These are phyloP conservation scores for Egretta garzetta DNA, from an alignment of 2,113 vertebrate species.

Conservation along the genomic window DNA sequence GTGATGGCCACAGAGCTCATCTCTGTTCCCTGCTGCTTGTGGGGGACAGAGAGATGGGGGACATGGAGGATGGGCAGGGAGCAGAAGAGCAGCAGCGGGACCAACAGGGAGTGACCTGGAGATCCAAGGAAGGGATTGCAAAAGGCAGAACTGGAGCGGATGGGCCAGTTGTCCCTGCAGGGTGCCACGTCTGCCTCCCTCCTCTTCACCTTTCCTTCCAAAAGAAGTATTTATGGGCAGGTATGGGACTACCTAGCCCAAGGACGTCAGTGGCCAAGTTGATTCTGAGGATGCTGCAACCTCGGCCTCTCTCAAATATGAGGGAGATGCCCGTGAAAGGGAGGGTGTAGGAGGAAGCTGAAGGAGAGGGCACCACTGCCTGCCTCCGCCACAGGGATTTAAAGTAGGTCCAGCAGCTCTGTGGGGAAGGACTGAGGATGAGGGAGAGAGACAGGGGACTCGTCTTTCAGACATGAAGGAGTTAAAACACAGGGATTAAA, in stretches of 20 bases:
- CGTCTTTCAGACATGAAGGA: conserved; percentile 9
- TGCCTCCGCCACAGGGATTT: background rate
- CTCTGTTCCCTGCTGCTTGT: background rate
- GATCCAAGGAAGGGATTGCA: background rate
- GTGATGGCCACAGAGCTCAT: accelerated
- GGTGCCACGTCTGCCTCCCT: background rate
- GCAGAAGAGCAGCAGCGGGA: background rate
- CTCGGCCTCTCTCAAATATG: background rate
- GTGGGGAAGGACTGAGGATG: background rate
- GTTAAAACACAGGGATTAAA: conserved; percentile 60
- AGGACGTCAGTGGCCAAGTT: background rate
- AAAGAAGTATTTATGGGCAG: background rate
- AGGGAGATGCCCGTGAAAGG: background rate
- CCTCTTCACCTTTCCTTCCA: background rate
- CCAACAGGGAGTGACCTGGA: background rate
- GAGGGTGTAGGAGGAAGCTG: background rate
- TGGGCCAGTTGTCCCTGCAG: background rate
- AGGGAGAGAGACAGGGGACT: background rate
- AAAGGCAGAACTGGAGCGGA: background rate
- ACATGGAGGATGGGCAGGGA: background rate
- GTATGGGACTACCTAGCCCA: background rate
- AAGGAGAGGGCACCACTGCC: background rate
- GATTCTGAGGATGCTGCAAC: background rate
- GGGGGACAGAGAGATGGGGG: background rate
- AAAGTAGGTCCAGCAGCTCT: background rate